These are phyloP conservation scores for Calyptomena viridis DNA, from an alignment of 2,113 vertebrate genomes.

Conservation along the genomic window DNA sequence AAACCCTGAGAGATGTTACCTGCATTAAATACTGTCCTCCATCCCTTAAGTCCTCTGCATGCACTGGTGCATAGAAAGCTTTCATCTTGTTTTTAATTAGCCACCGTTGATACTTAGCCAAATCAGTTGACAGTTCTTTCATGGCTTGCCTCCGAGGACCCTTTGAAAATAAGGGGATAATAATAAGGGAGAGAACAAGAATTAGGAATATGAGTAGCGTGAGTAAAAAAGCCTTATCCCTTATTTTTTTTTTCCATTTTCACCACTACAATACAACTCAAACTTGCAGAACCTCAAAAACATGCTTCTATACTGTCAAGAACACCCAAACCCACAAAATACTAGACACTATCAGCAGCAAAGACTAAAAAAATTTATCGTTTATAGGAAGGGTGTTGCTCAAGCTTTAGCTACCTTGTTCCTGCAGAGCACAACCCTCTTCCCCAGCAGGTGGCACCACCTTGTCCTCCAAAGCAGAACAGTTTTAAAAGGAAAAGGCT, in stretches of 20 bases:
- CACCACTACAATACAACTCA: not conserved
- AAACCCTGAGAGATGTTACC: conserved; percentile 64
- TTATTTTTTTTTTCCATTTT: not conserved
- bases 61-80: conserved; percentile 92
- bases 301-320: not conserved
- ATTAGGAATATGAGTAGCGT: not conserved
- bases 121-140: conserved; percentile 88
- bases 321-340: not conserved
- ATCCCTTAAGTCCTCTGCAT: conserved; percentile 92
- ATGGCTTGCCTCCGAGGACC: conserved; percentile 90
- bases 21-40: conserved; percentile 94
- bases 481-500: not conserved
- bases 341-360: not conserved
- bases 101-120: conserved; percentile 91
- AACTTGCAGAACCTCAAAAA: not conserved
- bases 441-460: not conserved
- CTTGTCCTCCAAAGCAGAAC: not conserved
- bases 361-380: not conserved
- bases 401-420: not conserved
- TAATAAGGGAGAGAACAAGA: not conserved
- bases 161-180: conserved; percentile 62
- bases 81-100: conserved; percentile 93
- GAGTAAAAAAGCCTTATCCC: not conserved
- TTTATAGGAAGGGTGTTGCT: not conserved
- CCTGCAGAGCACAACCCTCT: not conserved